phyloP scores from a whole-genome alignment of 1,140 invertebrate species.

The Conopomorpha cramerella region DNA sequence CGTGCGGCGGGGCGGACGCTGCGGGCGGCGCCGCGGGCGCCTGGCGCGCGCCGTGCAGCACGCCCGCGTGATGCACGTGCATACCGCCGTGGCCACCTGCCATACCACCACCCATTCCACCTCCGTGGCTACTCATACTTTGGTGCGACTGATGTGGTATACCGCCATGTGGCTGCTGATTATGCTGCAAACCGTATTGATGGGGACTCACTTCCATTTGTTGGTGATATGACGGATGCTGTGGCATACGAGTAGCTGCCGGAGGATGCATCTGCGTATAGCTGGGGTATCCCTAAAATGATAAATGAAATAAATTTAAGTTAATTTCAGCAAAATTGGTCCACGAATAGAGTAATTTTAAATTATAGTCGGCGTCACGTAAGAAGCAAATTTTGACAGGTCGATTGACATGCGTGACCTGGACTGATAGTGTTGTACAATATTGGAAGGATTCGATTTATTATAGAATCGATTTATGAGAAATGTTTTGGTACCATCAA shows the following conservation, averaged over 20 bases:
- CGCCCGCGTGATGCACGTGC: conserved; percentile 35
- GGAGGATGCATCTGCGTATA: conserved; percentile 72
- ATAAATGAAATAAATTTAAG: conserved; percentile 1
- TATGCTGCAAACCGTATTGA: conserved; percentile 64
- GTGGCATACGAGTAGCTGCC: conserved; percentile 48
- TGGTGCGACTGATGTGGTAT: no score
- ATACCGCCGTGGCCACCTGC: conserved; percentile 32
- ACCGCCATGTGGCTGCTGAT: no score
- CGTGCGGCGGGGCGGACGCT: no score
- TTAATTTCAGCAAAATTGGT: neutral
- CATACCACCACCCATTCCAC: conserved; percentile 39
- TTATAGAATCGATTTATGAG: no score
- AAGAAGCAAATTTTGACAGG: no score
- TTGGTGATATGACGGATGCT: conserved; percentile 67
- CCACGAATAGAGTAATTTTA: no score
- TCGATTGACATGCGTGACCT: no score
- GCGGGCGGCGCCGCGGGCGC: conserved; percentile 30
- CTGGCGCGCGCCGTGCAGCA: conserved; percentile 46
- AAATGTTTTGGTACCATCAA: no score
- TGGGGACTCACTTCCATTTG: conserved; percentile 67
- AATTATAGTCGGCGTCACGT: no score
- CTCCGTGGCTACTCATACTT: conserved; percentile 41
- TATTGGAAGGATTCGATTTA: no score
- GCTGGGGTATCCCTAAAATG: conserved; percentile 55
- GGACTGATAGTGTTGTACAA: no score